Evolutionary conservation across 2,888 invertebrate genomes (phyloP), one percentile per base, ranked within the genome.

Genomic region (Lordiphosa fenestrarum): DNA sequence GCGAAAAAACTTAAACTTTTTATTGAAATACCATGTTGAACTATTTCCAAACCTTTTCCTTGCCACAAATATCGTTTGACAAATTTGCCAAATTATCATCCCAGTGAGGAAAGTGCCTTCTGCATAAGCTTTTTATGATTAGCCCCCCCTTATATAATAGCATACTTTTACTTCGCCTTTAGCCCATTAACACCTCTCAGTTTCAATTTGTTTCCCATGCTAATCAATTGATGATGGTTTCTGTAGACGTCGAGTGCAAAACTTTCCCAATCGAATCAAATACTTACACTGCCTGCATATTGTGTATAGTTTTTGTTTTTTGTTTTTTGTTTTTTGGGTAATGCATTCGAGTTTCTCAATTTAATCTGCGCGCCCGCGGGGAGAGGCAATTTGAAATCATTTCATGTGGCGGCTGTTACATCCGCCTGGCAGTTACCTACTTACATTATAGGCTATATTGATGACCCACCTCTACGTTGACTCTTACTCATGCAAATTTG

Each of bases 401-500:
- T 41, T 10, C 41, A 6, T 25, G n/a, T 42, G 10, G n/a, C 23
- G 10, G n/a, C 19, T 49, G 49, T 71, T 50, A 69, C 72, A 72
- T 69, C 72, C 63, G 69, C 56, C 30, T 51, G 55, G 47, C 13
- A 15, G 40, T n/a, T 37, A 37, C 37, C 6, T 37, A 38, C 13
- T n/a, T 30, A 30, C 44, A 25, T 42, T 33, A 46, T 33, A 15
- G 53, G 38, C 36, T 12, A 53, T 60, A 41, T 58, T 25, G 30
- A 30, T 30, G 30, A 30, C 30, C 30, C 30, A 30, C 40, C 10
- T 7, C 23, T 23, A 46, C 33, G 59, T 58, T 23, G 33, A 21
- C 19, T 58, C 38, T 19, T 3, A 19, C 38, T 69, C 82, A 81
- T 73, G 73, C 78, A 66, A 81, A 73, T 81, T 81, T 56, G 49